Evolutionary conservation across 2,888 invertebrate genomes (phyloP).

Genomic region (Polylopha cassiicola): DNA sequence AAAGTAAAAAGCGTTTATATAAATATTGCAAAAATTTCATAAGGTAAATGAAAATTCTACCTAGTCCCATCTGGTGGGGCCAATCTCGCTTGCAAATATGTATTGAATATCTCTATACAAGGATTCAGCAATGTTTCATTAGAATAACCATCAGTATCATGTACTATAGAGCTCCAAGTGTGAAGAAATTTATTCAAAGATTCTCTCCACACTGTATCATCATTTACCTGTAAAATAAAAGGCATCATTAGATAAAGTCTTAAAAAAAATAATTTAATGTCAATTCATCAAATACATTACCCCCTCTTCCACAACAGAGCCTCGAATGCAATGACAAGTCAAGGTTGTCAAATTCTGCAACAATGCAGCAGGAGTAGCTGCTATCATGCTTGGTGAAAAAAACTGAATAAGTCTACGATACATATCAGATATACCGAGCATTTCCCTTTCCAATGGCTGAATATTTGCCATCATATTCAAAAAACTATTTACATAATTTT

Average conservation of each 20-base stretch:
- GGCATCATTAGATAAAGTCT: neutral
- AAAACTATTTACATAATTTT: constrained; percentile 66
- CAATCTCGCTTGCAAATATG: constrained; percentile 87
- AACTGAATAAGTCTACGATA: constrained; percentile 67
- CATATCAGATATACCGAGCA: constrained; percentile 67
- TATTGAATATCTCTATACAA: constrained; percentile 83
- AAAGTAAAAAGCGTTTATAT: too few relatives aligned
- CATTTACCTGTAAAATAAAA: constrained; percentile 49
- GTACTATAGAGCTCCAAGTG: constrained; percentile 67
- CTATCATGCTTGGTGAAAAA: constrained; percentile 61
- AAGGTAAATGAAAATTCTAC: constrained; percentile 30
- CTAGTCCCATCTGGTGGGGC: constrained; percentile 87
- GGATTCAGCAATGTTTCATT: constrained; percentile 59
- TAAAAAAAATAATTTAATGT: neutral
- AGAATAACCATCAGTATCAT: constrained; percentile 56
- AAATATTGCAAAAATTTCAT: neutral
- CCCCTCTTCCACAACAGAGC: constrained; percentile 63
- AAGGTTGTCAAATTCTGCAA: constrained; percentile 63
- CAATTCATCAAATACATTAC: constrained; percentile 42
- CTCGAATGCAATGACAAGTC: constrained; percentile 65
- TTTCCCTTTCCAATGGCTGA: constrained; percentile 61
- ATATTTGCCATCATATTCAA: constrained; percentile 64
- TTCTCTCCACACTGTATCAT: constrained; percentile 68
- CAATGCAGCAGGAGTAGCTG: constrained; percentile 58
- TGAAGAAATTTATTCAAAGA: constrained; percentile 69